phyloP scores from a whole-genome alignment of 1,140 invertebrate species.

The Euura lappo region DNA sequence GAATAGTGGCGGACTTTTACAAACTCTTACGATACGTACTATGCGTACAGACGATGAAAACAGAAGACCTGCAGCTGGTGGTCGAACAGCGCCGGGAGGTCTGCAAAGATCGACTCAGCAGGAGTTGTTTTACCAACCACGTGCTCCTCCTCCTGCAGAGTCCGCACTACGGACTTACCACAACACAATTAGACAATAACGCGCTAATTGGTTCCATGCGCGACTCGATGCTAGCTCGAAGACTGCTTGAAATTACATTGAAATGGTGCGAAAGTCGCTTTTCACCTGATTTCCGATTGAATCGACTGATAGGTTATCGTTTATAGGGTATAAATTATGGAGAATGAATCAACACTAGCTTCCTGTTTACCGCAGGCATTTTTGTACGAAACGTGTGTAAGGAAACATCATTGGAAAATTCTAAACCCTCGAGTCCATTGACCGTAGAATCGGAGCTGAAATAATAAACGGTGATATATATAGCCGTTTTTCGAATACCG shows the following conservation, averaged over 20 bases:
- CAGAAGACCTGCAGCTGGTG: constrained; percentile 3
- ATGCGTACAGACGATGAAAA: neutral
- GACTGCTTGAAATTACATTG: too few species aligned
- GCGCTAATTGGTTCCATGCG: neutral
- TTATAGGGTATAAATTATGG: too few species aligned
- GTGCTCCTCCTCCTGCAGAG: neutral
- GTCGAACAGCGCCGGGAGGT: neutral
- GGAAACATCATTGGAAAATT: neutral
- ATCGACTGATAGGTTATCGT: too few species aligned
- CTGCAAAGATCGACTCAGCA: neutral
- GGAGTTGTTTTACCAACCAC: neutral
- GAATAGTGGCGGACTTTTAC: constrained; percentile 2
- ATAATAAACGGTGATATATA: neutral
- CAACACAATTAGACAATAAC: neutral
- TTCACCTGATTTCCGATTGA: too few species aligned
- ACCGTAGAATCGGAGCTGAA: neutral
- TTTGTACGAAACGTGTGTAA: neutral
- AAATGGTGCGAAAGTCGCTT: too few species aligned
- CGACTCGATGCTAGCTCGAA: too few species aligned
- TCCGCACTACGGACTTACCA: too few species aligned
- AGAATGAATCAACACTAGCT: neutral
- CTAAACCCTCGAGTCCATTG: neutral
- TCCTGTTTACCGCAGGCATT: neutral
- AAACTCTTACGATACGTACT: neutral
- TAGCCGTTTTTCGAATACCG: neutral